phyloP scores from a whole-genome alignment of 1,140 invertebrate species.

The Globodera ellingtonae region DNA sequence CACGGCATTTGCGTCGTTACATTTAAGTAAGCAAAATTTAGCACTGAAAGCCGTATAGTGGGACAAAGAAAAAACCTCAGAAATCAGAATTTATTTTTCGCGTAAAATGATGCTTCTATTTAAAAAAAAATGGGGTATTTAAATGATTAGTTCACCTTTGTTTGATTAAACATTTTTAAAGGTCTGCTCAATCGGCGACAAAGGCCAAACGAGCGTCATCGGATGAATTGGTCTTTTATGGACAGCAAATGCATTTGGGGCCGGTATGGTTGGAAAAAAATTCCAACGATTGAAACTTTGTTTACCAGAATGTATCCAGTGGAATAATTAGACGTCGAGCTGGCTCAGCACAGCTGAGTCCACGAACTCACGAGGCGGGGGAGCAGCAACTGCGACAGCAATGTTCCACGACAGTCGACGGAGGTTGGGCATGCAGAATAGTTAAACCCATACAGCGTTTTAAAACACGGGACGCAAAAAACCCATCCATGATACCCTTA shows the following conservation, averaged over 20 bases:
- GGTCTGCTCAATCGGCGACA: slow-evolving; percentile 48
- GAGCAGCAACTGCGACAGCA: slow-evolving; percentile 3
- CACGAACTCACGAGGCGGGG: neutral
- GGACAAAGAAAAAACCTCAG: no score
- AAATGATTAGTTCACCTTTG: neutral
- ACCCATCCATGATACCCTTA: no score
- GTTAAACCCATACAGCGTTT: no score
- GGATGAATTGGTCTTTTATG: slow-evolving; percentile 64
- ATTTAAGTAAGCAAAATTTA: slow-evolving; percentile 54
- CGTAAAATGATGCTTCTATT: no score
- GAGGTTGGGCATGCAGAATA: neutral
- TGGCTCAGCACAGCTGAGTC: slow-evolving; percentile 11
- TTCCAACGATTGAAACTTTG: slow-evolving; percentile 1
- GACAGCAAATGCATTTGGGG: slow-evolving; percentile 57
- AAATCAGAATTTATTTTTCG: no score
- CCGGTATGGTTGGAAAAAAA: slow-evolving; percentile 24
- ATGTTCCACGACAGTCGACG: neutral
- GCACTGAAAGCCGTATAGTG: no score
- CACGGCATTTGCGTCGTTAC: slow-evolving; percentile 48
- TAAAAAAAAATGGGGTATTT: neutral
- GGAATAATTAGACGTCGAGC: neutral
- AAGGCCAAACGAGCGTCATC: slow-evolving; percentile 49
- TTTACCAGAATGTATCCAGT: slow-evolving; percentile 1
- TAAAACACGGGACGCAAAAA: slow-evolving; percentile 29
- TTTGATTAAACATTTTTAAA: slow-evolving; percentile 25